Evolutionary conservation across 2,113 vertebrate species (phyloP).

Genomic region (Pantherophis guttatus): DNA sequence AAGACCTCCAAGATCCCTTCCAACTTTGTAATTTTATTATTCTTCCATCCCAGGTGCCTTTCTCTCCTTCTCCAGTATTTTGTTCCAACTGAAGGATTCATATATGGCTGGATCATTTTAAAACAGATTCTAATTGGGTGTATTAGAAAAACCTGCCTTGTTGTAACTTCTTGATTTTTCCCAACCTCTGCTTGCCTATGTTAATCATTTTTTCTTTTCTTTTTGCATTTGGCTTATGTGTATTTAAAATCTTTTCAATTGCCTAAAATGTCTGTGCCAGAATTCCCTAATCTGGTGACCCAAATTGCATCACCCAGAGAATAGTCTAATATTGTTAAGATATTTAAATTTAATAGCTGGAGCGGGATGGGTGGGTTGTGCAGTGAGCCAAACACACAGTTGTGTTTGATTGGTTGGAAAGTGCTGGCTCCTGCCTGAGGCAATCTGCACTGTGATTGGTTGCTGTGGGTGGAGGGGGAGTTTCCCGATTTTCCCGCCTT

Average conservation of each 20-base stretch:
- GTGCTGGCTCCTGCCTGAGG: no score
- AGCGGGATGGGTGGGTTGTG: no score
- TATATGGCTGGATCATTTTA: neutral
- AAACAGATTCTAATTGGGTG: neutral
- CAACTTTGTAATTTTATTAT: no score
- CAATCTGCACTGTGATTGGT: no score
- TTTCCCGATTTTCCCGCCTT: no score
- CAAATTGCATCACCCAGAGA: neutral
- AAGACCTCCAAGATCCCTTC: no score
- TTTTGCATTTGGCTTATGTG: neutral
- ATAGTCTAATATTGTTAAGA: neutral
- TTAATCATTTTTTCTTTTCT: neutral
- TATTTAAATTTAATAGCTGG: no score
- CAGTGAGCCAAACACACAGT: no score
- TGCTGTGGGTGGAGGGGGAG: no score
- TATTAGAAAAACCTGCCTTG: neutral
- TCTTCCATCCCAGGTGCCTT: neutral
- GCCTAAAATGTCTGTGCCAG: neutral
- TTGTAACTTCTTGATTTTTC: neutral
- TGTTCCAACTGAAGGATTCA: neutral
- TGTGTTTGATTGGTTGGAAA: no score
- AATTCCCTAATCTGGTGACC: neutral
- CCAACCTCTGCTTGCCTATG: neutral
- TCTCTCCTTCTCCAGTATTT: neutral
- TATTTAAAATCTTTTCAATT: neutral